These are phyloP conservation scores for Crioceris asparagi DNA, from an alignment of 2,888 invertebrate species.

Conservation along the genomic window DNA sequence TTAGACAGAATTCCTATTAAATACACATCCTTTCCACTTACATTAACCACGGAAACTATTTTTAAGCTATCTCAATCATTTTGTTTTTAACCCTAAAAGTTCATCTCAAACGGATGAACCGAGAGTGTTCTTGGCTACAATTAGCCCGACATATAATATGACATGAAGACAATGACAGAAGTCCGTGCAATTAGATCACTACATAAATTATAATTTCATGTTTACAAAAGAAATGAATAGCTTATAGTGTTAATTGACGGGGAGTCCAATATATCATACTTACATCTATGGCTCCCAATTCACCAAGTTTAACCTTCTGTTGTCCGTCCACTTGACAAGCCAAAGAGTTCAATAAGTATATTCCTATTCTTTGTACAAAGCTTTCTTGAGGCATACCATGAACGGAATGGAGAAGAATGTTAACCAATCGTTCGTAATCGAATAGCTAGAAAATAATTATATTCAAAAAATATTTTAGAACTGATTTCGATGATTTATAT, in stretches of 20 bases:
- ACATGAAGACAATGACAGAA: no score
- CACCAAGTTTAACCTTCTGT: conserved; percentile 85
- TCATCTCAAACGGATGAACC: no score
- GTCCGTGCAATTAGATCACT: conserved; percentile 1
- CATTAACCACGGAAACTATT: no score
- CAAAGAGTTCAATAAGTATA: conserved; percentile 87
- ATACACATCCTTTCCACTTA: no score
- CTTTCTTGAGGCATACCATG: conserved; percentile 75
- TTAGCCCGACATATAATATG: no score
- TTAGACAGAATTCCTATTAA: no score
- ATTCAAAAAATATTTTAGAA: no score
- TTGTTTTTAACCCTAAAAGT: no score
- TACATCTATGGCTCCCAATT: conserved; percentile 77
- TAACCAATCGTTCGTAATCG: conserved; percentile 79
- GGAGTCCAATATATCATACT: conserved; percentile 16
- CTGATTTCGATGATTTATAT: no score
- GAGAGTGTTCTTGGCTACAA: no score
- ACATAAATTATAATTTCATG: no score
- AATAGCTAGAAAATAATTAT: conserved; percentile 55
- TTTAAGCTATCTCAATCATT: no score
- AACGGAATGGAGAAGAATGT: conserved; percentile 71
- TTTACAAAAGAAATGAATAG: conserved; percentile 1
- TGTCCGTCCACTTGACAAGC: conserved; percentile 93
- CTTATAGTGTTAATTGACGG: neutral
- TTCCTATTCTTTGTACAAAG: conserved; percentile 89